phyloP scores from a whole-genome alignment of 2,888 invertebrate genomes.

The Cheilosia variabilis region DNA sequence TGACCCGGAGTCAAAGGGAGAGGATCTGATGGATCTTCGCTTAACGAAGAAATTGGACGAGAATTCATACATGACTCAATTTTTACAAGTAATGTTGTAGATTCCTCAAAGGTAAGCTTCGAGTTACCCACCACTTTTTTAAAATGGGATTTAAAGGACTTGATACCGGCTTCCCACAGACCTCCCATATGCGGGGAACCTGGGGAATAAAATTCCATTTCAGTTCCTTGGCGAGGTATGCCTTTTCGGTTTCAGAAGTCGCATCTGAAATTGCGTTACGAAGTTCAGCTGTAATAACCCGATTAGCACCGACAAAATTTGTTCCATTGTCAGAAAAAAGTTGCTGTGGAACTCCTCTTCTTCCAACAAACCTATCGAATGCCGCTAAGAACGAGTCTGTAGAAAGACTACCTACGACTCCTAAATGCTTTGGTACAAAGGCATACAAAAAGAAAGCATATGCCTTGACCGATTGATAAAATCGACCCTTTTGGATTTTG shows the following conservation, averaged over 20 bases:
- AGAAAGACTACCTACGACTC: slow-evolving; percentile 43
- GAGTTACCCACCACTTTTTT: no score
- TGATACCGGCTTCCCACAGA: not conserved
- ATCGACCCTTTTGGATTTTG: slow-evolving; percentile 22
- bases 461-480: slow-evolving; percentile 36
- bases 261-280: slow-evolving; percentile 14
- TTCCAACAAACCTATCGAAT: slow-evolving; percentile 45
- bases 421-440: slow-evolving; percentile 55
- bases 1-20: slow-evolving; percentile 16
- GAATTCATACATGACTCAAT: not conserved
- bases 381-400: slow-evolving; percentile 42
- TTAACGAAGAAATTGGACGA: not conserved
- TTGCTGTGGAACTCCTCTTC: slow-evolving; percentile 43
- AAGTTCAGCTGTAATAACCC: not conserved
- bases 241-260: slow-evolving; percentile 16
- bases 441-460: slow-evolving; percentile 58
- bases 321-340: slow-evolving; percentile 18
- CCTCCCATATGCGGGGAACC: no score
- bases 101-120: no score
- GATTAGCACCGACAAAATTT: slow-evolving; percentile 52
- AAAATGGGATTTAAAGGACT: no score
- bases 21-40: not conserved
- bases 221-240: not conserved
- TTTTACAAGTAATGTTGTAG: no score
- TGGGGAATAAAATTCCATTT: not conserved